phyloP scores from a whole-genome alignment of 2,113 vertebrate genomes.

The Picathartes gymnocephalus region DNA sequence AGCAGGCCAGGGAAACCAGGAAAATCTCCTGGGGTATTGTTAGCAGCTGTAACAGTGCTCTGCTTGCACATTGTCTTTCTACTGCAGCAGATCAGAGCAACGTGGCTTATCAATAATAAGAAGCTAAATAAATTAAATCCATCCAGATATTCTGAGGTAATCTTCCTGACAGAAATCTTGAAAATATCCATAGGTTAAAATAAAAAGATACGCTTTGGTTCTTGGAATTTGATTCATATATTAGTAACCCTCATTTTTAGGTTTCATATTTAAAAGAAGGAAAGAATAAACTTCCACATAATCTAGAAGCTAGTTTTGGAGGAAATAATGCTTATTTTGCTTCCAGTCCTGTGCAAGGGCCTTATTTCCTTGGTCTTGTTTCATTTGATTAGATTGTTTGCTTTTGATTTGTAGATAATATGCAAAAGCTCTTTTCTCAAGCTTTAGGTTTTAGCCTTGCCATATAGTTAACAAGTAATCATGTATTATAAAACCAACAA shows the following conservation, averaged over 20 bases:
- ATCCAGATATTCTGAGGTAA: background rate
- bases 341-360: background rate
- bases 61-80: background rate
- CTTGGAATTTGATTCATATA: background rate
- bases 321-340: background rate
- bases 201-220: background rate
- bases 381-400: background rate
- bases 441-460: background rate
- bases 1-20: background rate
- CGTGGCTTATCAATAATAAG: background rate
- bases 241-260: background rate
- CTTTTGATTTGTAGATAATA: background rate
- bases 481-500: background rate
- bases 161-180: background rate
- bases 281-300: background rate
- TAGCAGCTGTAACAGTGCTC: background rate
- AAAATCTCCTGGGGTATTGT: background rate
- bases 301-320: background rate
- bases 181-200: background rate
- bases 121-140: conserved; percentile 6
- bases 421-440: background rate
- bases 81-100: background rate
- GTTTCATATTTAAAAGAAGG: background rate
- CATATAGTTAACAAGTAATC: background rate
- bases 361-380: background rate